Percentiles rank a stretch among this genome's conserved stretches.
phyloP scores from a whole-genome alignment of 2,113 vertebrate genomes.

The Macquaria australasica region DNA sequence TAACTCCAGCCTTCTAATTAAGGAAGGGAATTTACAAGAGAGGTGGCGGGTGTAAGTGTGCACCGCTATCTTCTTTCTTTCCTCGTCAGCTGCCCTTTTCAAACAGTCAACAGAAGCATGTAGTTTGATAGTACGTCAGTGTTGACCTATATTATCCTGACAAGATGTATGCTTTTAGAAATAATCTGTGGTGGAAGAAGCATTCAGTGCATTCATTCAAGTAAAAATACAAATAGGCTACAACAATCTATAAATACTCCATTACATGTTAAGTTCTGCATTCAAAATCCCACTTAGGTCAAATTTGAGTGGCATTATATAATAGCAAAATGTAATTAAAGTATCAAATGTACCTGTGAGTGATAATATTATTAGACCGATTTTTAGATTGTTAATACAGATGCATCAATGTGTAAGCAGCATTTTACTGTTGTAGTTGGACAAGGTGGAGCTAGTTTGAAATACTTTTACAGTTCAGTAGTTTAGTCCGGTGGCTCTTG shows the following conservation, averaged over 20 bases:
- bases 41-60: constrained; percentile 22
- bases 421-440: background rate
- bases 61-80: constrained; percentile 22
- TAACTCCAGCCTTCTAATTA: constrained; percentile 70
- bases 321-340: background rate
- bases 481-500: background rate
- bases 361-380: background rate
- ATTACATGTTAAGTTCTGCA: background rate
- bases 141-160: constrained; percentile 49
- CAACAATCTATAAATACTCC: background rate
- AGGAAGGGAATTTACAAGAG: constrained; percentile 45
- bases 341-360: background rate
- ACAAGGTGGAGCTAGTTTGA: background rate
- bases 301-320: background rate
- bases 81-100: constrained; percentile 60
- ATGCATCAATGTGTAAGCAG: background rate
- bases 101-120: constrained; percentile 43
- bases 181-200: background rate
- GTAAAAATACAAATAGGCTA: background rate
- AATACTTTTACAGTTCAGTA: background rate
- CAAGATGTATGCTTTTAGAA: constrained; percentile 15
- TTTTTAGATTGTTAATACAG: background rate
- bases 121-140: constrained; percentile 13
- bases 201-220: background rate
- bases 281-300: background rate